Conservation (phyloP, 1,140 invertebrate genomes). For the Nephotettix cincticeps region DNA sequence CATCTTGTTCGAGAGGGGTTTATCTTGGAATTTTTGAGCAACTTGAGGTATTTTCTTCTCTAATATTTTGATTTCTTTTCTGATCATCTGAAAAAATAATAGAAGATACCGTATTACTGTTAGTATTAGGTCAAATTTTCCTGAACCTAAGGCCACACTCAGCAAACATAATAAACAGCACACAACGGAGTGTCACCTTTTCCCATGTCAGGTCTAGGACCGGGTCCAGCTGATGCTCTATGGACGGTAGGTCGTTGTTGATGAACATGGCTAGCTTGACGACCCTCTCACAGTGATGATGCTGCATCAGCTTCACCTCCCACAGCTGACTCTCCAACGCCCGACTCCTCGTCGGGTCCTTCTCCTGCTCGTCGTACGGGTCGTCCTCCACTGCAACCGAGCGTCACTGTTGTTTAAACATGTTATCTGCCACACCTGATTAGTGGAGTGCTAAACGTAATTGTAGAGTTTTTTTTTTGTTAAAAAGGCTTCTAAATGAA, state of each 20-base stretch:
- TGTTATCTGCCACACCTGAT: too few species aligned
- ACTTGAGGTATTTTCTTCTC: neutral
- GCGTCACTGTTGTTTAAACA: too few species aligned
- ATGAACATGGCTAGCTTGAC: conserved; percentile 69
- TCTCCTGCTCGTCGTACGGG: conserved; percentile 80
- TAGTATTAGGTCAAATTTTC: too few species aligned
- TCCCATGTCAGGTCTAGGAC: conserved; percentile 59
- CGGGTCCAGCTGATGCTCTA: conserved; percentile 65
- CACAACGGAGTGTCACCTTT: conserved; percentile 48
- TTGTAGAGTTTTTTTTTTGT: too few species aligned
- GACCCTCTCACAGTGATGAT: conserved; percentile 71
- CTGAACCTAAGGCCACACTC: too few species aligned
- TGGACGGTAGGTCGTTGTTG: conserved; percentile 59
- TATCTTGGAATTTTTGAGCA: conserved; percentile 3
- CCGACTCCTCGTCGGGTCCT: conserved; percentile 71
- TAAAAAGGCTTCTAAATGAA: too few species aligned
- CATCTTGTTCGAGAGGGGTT: conserved; percentile 5
- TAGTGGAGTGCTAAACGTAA: too few species aligned
- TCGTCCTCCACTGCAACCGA: conserved; percentile 66
- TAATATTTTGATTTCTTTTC: neutral
- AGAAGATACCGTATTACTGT: too few species aligned
- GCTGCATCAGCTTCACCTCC: conserved; percentile 79
- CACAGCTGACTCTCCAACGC: conserved; percentile 88
- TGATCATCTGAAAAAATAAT: neutral
- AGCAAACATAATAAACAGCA: too few species aligned